Percentiles rank a stretch among this genome's conserved stretches.
Evolutionary conservation across 2,888 invertebrate genomes (phyloP).

Genomic region (Pardosa pseudoannulata): DNA sequence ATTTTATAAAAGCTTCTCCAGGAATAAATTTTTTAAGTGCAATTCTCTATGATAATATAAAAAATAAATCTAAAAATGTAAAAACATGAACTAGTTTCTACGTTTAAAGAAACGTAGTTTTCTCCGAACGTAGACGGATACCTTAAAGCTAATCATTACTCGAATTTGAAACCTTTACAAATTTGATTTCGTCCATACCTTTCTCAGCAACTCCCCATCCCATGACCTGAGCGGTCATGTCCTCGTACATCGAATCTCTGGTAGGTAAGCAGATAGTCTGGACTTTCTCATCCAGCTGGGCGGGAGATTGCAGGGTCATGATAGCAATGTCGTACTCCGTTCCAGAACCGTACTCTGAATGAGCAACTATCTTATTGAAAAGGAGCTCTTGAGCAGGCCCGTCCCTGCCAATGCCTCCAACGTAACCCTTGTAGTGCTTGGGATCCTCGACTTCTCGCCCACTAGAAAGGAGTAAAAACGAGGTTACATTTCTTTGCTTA

Average conservation of each 20-base stretch:
- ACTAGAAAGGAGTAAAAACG: background rate
- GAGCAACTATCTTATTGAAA: constrained; percentile 56
- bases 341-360: constrained; percentile 45
- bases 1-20: too few relatives aligned
- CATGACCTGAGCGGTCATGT: constrained; percentile 56
- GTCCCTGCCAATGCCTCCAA: constrained; percentile 49
- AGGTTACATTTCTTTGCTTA: too few relatives aligned
- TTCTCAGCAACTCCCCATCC: constrained; percentile 65
- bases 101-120: too few relatives aligned
- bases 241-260: constrained; percentile 36
- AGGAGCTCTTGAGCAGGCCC: constrained; percentile 56
- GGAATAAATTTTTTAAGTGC: too few relatives aligned
- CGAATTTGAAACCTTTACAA: too few relatives aligned
- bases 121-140: too few relatives aligned
- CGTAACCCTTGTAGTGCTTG: constrained; percentile 54
- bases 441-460: constrained; percentile 58
- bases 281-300: constrained; percentile 20
- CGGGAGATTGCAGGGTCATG: constrained; percentile 44
- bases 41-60: too few relatives aligned
- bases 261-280: constrained; percentile 59
- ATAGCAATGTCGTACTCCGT: constrained; percentile 65
- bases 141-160: too few relatives aligned
- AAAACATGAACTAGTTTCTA: too few relatives aligned
- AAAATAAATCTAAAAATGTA: too few relatives aligned
- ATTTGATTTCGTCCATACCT: too few relatives aligned